phyloP scores from a whole-genome alignment of 2,888 invertebrate genomes.

The Aleiodes leptofemur region DNA sequence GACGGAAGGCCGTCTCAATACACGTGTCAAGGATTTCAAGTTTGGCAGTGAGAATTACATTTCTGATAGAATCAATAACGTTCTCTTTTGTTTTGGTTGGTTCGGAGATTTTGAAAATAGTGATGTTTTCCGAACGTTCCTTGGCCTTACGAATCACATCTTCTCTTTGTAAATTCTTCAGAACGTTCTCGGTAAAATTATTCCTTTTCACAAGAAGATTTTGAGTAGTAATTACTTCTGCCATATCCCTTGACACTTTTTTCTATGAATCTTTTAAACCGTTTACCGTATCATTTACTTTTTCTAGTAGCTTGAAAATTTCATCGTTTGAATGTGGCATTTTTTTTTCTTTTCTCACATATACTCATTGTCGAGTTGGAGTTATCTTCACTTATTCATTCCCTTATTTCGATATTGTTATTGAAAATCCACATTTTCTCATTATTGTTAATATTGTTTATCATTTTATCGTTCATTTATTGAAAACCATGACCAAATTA shows the following conservation, averaged over 20 bases:
- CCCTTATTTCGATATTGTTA: neutral
- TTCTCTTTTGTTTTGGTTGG: neutral
- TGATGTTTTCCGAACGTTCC: neutral
- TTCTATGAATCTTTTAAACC: neutral
- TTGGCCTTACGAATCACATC: neutral
- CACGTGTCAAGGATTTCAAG: neutral
- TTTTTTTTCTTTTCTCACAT: too few species aligned
- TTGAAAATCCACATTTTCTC: too few species aligned
- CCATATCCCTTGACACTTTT: neutral
- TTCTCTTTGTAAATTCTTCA: neutral
- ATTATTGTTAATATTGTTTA: too few species aligned
- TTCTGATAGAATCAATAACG: neutral
- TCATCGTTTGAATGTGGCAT: neutral
- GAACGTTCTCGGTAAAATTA: neutral
- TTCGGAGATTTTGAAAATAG: slow-evolving; percentile 7
- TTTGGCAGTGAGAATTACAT: neutral
- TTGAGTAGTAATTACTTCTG: neutral
- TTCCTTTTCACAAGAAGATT: neutral
- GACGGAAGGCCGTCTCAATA: neutral
- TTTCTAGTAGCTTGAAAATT: neutral
- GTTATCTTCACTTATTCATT: neutral
- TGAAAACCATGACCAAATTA: neutral
- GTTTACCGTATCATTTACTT: neutral
- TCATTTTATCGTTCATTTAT: too few species aligned
- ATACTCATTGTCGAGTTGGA: too few species aligned